phyloP scores from a whole-genome alignment of 2,113 vertebrate species.

The Charadrius vociferus region DNA sequence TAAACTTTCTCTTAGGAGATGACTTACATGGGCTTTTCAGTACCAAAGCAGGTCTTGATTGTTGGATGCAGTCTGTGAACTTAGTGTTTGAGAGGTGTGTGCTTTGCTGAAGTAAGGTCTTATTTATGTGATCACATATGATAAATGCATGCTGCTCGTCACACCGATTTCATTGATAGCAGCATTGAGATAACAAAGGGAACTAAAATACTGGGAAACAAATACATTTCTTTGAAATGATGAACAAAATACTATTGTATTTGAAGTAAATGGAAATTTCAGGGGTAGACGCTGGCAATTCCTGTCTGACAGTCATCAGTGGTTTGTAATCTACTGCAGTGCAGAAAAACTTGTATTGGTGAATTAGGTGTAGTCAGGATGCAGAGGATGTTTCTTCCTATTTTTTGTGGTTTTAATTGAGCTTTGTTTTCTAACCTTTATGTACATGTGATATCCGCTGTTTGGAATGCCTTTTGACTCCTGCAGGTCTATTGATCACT shows the following conservation, averaged over 20 bases:
- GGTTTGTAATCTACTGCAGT: not conserved
- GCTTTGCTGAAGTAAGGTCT: not conserved
- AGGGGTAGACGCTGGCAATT: not conserved
- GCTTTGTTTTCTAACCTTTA: not conserved
- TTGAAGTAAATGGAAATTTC: not conserved
- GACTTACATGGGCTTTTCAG: not conserved
- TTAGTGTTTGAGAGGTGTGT: not conserved
- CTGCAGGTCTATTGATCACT: not conserved
- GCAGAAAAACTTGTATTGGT: not conserved
- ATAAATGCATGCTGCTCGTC: not conserved
- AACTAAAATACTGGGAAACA: not conserved
- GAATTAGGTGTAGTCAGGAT: not conserved
- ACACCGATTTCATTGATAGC: not conserved
- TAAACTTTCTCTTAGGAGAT: not conserved
- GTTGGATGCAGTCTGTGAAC: not conserved
- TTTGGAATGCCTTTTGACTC: not conserved
- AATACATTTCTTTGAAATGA: not conserved
- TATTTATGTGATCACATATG: not conserved
- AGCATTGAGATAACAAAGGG: not conserved
- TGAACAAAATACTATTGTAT: not conserved
- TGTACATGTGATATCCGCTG: not conserved
- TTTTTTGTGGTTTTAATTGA: not conserved
- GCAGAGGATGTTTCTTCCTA: not conserved
- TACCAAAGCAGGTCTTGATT: not conserved
- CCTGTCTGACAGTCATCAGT: not conserved